A percentile compares a stretch with the other conserved stretches of the same genome.
Evolutionary conservation across 2,888 invertebrate genomes (phyloP).

Genomic region (Tipula vernalis): DNA sequence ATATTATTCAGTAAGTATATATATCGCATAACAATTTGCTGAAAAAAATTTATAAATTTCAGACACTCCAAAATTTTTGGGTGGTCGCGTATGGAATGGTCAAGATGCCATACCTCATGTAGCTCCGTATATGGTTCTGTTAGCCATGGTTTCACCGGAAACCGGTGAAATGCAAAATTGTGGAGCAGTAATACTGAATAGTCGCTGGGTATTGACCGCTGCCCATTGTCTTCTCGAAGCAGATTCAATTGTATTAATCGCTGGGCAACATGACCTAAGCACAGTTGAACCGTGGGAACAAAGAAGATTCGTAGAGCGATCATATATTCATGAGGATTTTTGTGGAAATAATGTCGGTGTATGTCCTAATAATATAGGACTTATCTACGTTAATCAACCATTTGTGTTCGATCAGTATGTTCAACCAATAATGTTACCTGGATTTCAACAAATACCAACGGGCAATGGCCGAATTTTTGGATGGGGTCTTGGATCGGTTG

Average conservation of each 20-base stretch:
- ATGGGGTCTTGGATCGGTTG: conserved; percentile 40
- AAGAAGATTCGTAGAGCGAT: not conserved
- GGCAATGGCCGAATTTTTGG: conserved; percentile 26
- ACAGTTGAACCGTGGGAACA: conserved; percentile 23
- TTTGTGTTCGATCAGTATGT: conserved; percentile 28
- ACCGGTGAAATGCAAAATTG: conserved; percentile 25
- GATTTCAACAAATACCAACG: conserved; percentile 20
- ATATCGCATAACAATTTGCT: not conserved
- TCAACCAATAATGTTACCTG: conserved; percentile 31
- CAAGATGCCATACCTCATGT: not conserved
- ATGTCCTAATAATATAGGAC: conserved; percentile 42
- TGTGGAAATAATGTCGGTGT: conserved; percentile 22
- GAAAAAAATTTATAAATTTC: not conserved
- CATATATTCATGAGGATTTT: conserved; percentile 24
- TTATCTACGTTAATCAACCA: conserved; percentile 30
- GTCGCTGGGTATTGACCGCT: conserved; percentile 34
- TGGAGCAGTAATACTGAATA: conserved; percentile 35
- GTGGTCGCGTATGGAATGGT: not conserved
- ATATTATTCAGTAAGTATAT: not conserved
- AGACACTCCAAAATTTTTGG: not conserved
- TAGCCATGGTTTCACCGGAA: not conserved
- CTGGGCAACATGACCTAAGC: conserved; percentile 32
- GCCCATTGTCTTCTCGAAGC: conserved; percentile 26
- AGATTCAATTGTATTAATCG: conserved; percentile 26
- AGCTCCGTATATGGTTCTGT: not conserved